Percentiles rank a stretch among this genome's conserved stretches.
These are phyloP conservation scores for Gobionotothen gibberifrons DNA, from an alignment of 2,797 vertebrate species.

Conservation along the genomic window DNA sequence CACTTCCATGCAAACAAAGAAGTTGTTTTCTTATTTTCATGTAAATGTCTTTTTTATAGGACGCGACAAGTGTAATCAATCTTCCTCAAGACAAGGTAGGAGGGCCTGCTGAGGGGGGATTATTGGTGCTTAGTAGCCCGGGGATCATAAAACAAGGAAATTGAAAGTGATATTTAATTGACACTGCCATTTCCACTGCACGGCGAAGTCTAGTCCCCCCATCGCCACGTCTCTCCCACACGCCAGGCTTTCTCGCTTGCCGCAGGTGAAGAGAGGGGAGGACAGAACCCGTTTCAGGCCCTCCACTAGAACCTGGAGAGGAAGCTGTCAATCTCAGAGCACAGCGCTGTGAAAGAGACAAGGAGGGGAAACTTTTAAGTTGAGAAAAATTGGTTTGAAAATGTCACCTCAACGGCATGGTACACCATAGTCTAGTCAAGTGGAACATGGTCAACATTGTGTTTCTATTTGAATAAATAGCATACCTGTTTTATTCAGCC, in stretches of 20 bases:
- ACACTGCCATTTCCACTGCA: conserved; percentile 88
- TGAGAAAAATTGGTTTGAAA: conserved; percentile 82
- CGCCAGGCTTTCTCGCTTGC: conserved; percentile 73
- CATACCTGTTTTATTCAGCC: conserved; percentile 54
- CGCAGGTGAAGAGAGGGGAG: conserved; percentile 77
- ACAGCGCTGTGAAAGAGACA: conserved; percentile 75
- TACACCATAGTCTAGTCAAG: conserved; percentile 61
- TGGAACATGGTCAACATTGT: conserved; percentile 72
- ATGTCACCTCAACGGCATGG: conserved; percentile 76
- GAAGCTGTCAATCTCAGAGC: conserved; percentile 81
- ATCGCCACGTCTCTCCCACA: conserved; percentile 63
- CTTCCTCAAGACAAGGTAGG: conserved; percentile 89
- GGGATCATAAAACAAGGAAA: conserved; percentile 92
- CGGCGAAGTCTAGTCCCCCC: conserved; percentile 73
- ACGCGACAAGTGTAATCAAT: conserved; percentile 91
- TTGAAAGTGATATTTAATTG: conserved; percentile 93
- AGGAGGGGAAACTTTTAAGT: conserved; percentile 72
- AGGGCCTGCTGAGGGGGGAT: conserved; percentile 87
- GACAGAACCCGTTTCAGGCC: conserved; percentile 77
- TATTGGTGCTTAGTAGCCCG: conserved; percentile 91
- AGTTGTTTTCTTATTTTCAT: conserved; percentile 90
- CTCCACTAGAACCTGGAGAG: conserved; percentile 70
- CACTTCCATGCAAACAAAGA: conserved; percentile 86
- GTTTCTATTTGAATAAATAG: conserved; percentile 65
- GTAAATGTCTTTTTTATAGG: conserved; percentile 91